Evolutionary conservation across 2,113 vertebrate genomes (phyloP).

Genomic region (Lipotes vexillifer): DNA sequence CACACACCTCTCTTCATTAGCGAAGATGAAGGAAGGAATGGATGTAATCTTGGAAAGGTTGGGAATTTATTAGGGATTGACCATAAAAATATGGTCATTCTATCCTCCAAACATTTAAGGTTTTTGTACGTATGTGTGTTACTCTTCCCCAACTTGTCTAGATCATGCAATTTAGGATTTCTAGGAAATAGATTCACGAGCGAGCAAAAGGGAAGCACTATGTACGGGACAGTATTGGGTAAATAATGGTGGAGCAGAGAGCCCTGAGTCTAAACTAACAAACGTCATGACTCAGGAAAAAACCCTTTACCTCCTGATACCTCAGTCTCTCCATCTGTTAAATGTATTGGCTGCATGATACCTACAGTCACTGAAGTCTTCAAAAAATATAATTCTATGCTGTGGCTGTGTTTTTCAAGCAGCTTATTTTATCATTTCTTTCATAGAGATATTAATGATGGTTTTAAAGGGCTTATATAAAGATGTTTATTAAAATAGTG

Average conservation of each 20-base stretch:
- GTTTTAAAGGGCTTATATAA: neutral
- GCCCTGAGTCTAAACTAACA: neutral
- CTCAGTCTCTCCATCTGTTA: neutral
- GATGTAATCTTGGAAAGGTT: neutral
- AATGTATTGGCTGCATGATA: neutral
- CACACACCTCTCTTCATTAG: neutral
- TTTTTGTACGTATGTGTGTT: neutral
- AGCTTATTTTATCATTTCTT: neutral
- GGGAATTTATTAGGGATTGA: neutral
- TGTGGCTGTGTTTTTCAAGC: neutral
- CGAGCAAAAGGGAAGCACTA: neutral
- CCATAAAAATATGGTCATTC: neutral
- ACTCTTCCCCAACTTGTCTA: neutral
- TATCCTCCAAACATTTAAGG: neutral
- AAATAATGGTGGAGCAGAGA: neutral
- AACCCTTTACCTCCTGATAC: neutral
- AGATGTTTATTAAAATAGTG: neutral
- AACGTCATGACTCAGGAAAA: neutral
- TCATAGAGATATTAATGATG: neutral
- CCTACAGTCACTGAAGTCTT: neutral
- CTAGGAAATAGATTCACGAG: neutral
- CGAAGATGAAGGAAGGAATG: neutral
- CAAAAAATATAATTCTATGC: neutral
- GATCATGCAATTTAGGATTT: neutral
- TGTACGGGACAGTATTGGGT: neutral